These are phyloP conservation scores for Agrotis ipsilon DNA, from an alignment of 2,888 invertebrate species.

Conservation along the genomic window DNA sequence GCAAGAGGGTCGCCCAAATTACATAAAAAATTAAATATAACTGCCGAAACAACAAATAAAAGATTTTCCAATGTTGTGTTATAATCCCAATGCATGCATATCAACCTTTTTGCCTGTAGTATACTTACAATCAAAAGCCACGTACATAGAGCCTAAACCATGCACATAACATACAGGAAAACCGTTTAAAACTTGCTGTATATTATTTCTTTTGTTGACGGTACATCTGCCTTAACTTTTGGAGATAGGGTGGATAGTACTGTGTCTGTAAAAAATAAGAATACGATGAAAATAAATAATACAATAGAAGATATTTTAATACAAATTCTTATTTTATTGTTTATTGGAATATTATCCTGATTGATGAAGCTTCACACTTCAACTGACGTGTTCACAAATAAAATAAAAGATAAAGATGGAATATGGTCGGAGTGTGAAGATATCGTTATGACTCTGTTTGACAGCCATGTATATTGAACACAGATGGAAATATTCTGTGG, in stretches of 20 bases:
- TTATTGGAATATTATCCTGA: conserved; percentile 3
- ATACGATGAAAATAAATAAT: background rate
- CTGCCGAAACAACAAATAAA: too few species aligned
- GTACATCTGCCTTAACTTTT: background rate
- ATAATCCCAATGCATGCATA: too few species aligned
- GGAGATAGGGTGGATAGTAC: background rate
- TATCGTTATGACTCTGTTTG: conserved; percentile 28
- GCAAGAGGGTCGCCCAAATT: background rate
- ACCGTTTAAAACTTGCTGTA: too few species aligned
- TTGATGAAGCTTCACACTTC: conserved; percentile 4
- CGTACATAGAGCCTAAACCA: too few species aligned
- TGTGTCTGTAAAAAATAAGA: background rate
- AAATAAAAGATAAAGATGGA: conserved; percentile 21
- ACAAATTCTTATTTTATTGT: background rate
- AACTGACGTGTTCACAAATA: conserved; percentile 12
- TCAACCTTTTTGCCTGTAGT: too few species aligned
- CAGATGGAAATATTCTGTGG: conserved; percentile 26
- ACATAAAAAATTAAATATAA: too few species aligned
- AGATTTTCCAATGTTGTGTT: too few species aligned
- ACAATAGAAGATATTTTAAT: background rate
- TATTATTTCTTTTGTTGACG: too few species aligned
- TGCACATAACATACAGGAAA: too few species aligned
- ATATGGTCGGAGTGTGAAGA: conserved; percentile 13
- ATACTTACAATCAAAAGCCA: too few species aligned
- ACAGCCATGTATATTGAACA: conserved; percentile 32